A percentile compares a stretch with the other conserved stretches of the same genome.
phyloP scores from a whole-genome alignment of 2,888 invertebrate genomes.

The Protonemura montana region DNA sequence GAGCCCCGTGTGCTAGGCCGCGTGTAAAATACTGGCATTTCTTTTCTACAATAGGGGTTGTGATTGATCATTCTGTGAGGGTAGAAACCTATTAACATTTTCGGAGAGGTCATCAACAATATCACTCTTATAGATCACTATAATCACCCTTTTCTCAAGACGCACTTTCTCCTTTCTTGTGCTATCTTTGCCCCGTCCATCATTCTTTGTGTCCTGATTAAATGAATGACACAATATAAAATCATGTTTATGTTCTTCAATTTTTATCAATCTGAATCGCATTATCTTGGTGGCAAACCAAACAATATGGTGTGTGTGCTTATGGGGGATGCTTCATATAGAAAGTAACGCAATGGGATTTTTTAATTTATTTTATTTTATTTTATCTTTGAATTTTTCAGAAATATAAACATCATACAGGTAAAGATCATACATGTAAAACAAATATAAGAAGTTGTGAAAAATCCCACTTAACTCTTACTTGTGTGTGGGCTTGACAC shows the following conservation, averaged over 20 bases:
- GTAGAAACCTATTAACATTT: constrained; percentile 20
- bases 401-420: too few relatives aligned
- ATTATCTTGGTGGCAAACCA: background rate
- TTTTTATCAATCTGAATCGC: background rate
- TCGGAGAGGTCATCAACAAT: constrained; percentile 29
- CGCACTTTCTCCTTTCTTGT: background rate
- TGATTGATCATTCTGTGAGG: constrained; percentile 21
- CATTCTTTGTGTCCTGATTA: background rate
- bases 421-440: too few relatives aligned
- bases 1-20: background rate
- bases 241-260: background rate
- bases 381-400: too few relatives aligned
- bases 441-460: too few relatives aligned
- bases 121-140: constrained; percentile 23
- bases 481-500: too few relatives aligned
- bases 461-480: too few relatives aligned
- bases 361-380: too few relatives aligned
- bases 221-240: background rate
- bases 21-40: constrained; percentile 16
- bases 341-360: too few relatives aligned
- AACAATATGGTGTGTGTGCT: too few relatives aligned
- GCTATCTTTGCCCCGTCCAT: background rate
- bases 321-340: too few relatives aligned
- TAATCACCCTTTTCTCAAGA: background rate
- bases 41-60: constrained; percentile 21